phyloP scores from a whole-genome alignment of 2,797 vertebrate species.

The Tenualosa ilisha region DNA sequence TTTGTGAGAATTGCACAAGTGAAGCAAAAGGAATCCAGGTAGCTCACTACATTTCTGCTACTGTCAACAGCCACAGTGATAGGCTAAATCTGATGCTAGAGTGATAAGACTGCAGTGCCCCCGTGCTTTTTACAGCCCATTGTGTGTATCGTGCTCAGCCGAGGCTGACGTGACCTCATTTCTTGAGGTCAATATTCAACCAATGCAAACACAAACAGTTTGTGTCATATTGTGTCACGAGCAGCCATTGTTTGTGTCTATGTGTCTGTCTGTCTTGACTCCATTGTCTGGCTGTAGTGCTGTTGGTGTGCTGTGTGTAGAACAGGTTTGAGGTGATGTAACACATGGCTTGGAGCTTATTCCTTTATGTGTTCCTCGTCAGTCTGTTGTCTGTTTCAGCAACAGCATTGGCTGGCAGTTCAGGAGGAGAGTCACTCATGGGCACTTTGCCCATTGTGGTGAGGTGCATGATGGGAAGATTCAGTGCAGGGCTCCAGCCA shows the following conservation, averaged over 20 bases:
- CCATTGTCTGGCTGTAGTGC: slow-evolving; percentile 32
- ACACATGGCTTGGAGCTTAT: slow-evolving; percentile 33
- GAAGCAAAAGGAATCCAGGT: background rate
- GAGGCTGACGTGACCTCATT: background rate
- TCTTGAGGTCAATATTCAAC: slow-evolving; percentile 18
- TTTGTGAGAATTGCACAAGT: background rate
- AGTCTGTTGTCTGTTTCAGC: slow-evolving; percentile 12
- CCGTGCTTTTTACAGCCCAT: background rate
- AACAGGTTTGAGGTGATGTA: slow-evolving; percentile 59
- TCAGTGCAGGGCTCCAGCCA: slow-evolving; percentile 59
- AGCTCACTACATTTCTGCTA: background rate
- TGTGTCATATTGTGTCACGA: slow-evolving; percentile 31
- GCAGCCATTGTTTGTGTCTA: slow-evolving; percentile 1
- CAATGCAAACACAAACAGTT: background rate
- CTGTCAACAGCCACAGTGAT: background rate
- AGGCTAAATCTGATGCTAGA: background rate
- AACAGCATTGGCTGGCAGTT: slow-evolving; percentile 39
- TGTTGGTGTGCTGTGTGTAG: slow-evolving; percentile 38
- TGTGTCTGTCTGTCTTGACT: slow-evolving; percentile 27
- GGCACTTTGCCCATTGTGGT: slow-evolving; percentile 51
- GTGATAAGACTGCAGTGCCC: background rate
- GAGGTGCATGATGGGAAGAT: slow-evolving; percentile 62
- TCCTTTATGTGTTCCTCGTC: background rate
- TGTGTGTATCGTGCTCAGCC: background rate
- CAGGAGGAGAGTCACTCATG: slow-evolving; percentile 51